A percentile compares a stretch with the other conserved stretches of the same genome.
phyloP scores from a whole-genome alignment of 2,113 vertebrate species.

The Peromyscus maniculatus region DNA sequence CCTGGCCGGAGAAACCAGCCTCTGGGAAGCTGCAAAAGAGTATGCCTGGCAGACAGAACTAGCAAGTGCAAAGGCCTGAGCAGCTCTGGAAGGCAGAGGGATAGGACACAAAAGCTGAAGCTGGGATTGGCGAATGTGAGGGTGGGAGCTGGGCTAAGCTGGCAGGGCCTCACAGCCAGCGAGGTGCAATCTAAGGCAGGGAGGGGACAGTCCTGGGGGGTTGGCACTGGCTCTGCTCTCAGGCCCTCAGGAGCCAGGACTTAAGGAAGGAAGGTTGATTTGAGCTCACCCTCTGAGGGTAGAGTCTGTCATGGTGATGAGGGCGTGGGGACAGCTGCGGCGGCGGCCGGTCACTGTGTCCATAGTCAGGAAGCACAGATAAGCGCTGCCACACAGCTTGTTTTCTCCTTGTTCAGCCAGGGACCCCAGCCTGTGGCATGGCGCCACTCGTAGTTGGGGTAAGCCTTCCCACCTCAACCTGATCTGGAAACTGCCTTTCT shows the following conservation, averaged over 20 bases:
- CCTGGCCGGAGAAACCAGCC: not conserved
- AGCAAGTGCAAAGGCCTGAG: slow-evolving; percentile 20
- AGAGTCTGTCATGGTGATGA: not conserved
- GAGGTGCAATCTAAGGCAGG: not conserved
- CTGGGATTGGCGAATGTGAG: not conserved
- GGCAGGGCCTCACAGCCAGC: fast-evolving
- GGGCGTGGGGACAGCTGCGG: not conserved
- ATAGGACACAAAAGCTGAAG: no score
- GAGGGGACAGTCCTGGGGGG: not conserved
- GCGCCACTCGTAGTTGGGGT: not conserved
- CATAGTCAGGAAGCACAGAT: not conserved
- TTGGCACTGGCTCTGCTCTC: not conserved
- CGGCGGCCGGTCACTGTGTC: not conserved
- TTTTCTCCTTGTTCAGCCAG: not conserved
- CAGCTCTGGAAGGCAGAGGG: not conserved
- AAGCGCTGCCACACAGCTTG: not conserved
- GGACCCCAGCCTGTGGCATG: not conserved
- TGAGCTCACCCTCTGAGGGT: not conserved
- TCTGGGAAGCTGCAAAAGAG: not conserved
- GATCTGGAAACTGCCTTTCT: not conserved
- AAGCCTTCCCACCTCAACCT: not conserved
- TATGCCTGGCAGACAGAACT: not conserved
- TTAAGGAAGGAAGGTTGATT: not conserved
- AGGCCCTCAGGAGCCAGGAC: not conserved
- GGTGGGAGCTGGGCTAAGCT: fast-evolving